Evolutionary conservation across 2,888 invertebrate species (phyloP).

Genomic region (Caenorhabditis virilis): DNA sequence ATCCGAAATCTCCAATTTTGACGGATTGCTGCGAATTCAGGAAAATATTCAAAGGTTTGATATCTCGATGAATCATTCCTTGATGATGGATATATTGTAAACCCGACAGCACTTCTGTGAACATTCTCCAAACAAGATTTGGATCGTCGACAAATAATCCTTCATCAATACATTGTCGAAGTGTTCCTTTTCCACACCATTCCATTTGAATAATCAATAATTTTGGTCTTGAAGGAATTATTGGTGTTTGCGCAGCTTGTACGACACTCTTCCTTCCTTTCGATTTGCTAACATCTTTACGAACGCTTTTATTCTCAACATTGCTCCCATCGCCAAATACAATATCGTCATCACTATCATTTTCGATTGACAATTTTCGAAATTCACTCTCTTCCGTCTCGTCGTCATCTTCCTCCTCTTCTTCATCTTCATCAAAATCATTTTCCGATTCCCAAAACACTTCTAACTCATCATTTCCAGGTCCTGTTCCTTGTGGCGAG

Average conservation of each 20-base stretch:
- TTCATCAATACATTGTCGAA: conserved; percentile 74
- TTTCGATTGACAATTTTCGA: neutral
- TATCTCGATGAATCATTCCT: conserved; percentile 63
- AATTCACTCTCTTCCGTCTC: conserved; percentile 11
- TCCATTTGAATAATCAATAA: conserved; percentile 80
- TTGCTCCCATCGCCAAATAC: conserved; percentile 6
- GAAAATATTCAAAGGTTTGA: conserved; percentile 80
- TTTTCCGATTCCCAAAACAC: conserved; percentile 13
- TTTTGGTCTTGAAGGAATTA: conserved; percentile 9
- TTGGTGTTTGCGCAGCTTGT: neutral
- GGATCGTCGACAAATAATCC: conserved; percentile 73
- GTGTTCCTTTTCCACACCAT: conserved; percentile 93
- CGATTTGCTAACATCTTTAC: neutral
- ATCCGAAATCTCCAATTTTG: conserved; percentile 96
- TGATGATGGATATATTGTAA: conserved; percentile 63
- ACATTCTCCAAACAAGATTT: conserved; percentile 78
- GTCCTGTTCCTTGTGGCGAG: neutral
- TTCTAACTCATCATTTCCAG: conserved; percentile 4
- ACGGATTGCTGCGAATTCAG: conserved; percentile 87
- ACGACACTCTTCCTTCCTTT: neutral
- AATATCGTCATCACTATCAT: conserved; percentile 7
- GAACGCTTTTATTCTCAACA: too few relatives aligned
- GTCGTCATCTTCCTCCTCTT: conserved; percentile 8
- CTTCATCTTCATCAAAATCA: conserved; percentile 5
- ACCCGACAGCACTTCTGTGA: conserved; percentile 87